phyloP scores from a whole-genome alignment of 2,113 vertebrate genomes.

The Oryzias woworae region DNA sequence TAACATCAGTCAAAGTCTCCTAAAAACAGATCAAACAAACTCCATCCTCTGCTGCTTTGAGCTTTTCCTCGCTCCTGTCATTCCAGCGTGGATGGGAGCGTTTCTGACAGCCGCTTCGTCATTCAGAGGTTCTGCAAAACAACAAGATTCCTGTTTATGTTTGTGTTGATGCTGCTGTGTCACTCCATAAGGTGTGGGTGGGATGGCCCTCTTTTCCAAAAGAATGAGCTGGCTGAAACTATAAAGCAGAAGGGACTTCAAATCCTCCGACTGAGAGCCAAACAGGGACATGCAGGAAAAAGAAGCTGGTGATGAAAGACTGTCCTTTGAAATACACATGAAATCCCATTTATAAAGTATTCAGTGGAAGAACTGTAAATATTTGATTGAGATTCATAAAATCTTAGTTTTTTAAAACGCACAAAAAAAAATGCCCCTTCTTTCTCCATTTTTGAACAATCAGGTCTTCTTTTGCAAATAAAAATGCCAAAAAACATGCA shows the following conservation, averaged over 20 bases:
- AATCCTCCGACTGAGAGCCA: conserved; percentile 30
- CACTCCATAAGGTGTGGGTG: conserved; percentile 62
- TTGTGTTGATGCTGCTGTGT: conserved; percentile 46
- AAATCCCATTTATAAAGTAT: too few species aligned
- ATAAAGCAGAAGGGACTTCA: conserved; percentile 51
- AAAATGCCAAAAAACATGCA: too few species aligned
- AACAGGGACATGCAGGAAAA: conserved; percentile 15
- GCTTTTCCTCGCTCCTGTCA: conserved; percentile 25
- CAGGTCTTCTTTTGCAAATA: too few species aligned
- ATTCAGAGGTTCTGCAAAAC: conserved; percentile 6
- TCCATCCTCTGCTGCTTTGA: conserved; percentile 17
- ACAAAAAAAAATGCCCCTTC: too few species aligned
- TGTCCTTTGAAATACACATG: too few species aligned
- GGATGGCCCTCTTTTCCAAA: conserved; percentile 38
- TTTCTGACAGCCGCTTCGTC: conserved; percentile 20
- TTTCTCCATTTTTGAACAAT: too few species aligned
- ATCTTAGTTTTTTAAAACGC: too few species aligned
- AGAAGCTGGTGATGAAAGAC: background rate
- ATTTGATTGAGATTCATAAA: too few species aligned
- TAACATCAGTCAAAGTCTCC: too few species aligned
- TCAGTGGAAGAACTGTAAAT: too few species aligned
- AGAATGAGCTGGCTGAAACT: conserved; percentile 44
- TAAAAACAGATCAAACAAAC: conserved; percentile 37
- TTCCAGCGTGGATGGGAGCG: conserved; percentile 6
- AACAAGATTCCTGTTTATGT: conserved; percentile 46